Conservation (phyloP, 53 echinoderm and acorn worm genomes). For the Patiria pectinifera region DNA sequence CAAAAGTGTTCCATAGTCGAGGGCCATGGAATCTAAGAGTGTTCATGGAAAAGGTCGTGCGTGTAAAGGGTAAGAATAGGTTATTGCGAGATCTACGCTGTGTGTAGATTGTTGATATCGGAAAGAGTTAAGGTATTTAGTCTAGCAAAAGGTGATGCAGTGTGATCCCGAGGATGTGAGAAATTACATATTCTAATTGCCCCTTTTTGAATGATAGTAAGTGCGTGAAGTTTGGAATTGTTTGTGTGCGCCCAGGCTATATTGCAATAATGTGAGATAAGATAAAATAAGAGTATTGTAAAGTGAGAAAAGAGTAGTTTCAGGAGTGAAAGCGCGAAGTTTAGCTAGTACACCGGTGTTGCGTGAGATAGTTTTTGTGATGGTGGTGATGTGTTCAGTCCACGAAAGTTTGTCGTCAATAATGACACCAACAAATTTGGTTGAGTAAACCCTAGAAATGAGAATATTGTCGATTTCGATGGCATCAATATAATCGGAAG, state of each 20-base stretch:
- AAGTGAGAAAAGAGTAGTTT: slow-evolving; percentile 19
- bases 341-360: slow-evolving; percentile 43
- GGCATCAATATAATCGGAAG: neutral
- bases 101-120: slow-evolving; percentile 41
- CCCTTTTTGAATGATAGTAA: slow-evolving; percentile 45
- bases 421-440: slow-evolving; percentile 40
- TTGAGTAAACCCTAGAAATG: neutral
- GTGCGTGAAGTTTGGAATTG: slow-evolving; percentile 1
- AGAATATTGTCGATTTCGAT: neutral
- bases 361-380: slow-evolving; percentile 16
- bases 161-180: slow-evolving; percentile 31
- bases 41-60: neutral
- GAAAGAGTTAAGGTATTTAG: slow-evolving; percentile 24
- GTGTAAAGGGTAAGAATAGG: neutral
- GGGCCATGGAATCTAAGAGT: slow-evolving; percentile 3
- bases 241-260: slow-evolving; percentile 36
- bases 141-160: slow-evolving; percentile 33
- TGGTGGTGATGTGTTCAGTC: slow-evolving; percentile 31
- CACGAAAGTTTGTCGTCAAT: slow-evolving; percentile 49
- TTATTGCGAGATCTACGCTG: neutral
- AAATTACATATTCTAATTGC: slow-evolving; percentile 20
- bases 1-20: neutral
- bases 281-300: slow-evolving; percentile 52
- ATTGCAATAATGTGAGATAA: slow-evolving; percentile 41
- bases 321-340: slow-evolving; percentile 28